phyloP scores from a whole-genome alignment of 1,140 invertebrate species.

The Orchestia grillus region DNA sequence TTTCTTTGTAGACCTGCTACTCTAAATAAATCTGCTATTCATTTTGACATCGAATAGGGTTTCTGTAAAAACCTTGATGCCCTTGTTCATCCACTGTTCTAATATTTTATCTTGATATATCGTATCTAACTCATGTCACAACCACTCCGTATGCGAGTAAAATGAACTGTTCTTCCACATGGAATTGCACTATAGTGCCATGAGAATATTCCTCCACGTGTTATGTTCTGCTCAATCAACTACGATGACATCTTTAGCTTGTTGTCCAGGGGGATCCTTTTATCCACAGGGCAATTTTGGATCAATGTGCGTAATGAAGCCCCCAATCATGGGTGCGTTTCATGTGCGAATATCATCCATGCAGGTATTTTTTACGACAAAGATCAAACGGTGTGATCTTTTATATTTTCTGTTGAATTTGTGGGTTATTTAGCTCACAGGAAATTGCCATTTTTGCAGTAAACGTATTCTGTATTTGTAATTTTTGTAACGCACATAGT shows the following conservation, averaged over 20 bases:
- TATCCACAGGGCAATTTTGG: background rate
- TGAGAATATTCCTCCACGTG: background rate
- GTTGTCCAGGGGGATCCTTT: background rate
- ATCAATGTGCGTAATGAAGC: background rate
- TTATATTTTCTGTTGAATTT: background rate
- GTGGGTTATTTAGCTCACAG: background rate
- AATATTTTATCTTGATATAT: no score
- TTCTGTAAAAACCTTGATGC: background rate
- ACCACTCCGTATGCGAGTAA: no score
- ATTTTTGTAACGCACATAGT: no score
- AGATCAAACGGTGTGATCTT: background rate
- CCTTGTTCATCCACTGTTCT: no score
- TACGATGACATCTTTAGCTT: background rate
- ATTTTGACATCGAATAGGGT: background rate
- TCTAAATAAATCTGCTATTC: no score
- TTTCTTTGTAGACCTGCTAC: no score
- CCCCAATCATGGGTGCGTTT: background rate
- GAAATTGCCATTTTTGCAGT: background rate
- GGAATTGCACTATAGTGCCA: background rate
- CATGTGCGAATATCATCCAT: background rate
- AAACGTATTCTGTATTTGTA: background rate
- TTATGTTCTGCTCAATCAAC: background rate
- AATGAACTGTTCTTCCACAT: background rate
- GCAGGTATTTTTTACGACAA: background rate
- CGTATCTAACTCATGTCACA: no score